Base-by-base conservation (phyloP, 2,113 vertebrate species). In the Cephalopholis sonnerati region DNA sequence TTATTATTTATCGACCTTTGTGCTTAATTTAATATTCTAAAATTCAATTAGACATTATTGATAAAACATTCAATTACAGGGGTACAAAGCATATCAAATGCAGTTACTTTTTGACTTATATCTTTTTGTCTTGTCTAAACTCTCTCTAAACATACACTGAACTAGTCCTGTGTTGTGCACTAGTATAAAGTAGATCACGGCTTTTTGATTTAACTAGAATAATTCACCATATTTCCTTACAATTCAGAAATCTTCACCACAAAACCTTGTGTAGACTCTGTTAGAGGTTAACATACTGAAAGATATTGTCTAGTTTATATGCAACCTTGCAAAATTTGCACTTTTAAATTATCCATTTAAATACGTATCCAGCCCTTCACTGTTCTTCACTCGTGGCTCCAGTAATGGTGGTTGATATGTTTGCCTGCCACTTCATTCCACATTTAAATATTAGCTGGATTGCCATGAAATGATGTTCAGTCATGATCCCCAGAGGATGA, bases 1-100 rank as follows among this genome's bases (percentile, higher is more conserved):
- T 53, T 63, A 58, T n/a, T n/a, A 66, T 80, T 79, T 64, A 69
- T 68, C 18, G 17, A 55, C 76, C 50, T 59, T 22, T 48, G 22
- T 41, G 36, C 46, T 25, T 36, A 36, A 69, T 57, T 68, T 71
- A 53, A 76, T 73, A 74, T 74, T 71, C 16, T 29, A 10, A 65
- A 73, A 74, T 24, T n/a, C 50, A 64, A 70, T 67, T 50, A 58
- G 27, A 32, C 10, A 51, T 48, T 63, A 3, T 71, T 53, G 55
- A 53, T 67, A 22, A 48, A 64, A 46, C 15, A 67, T 83, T 59
- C 18, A 48, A 77, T 82, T 73, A 65, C 9, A 57, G 57, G 22
- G 39, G 57, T 12, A 63, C 12, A 48, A 68, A 59, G 69, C 10
- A 29, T n/a, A 25, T 39, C n/a, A 36, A 82, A 81, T 76, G 13